These are phyloP conservation scores for Pao palembangensis DNA, from an alignment of 2,113 vertebrate species.

Conservation along the genomic window DNA sequence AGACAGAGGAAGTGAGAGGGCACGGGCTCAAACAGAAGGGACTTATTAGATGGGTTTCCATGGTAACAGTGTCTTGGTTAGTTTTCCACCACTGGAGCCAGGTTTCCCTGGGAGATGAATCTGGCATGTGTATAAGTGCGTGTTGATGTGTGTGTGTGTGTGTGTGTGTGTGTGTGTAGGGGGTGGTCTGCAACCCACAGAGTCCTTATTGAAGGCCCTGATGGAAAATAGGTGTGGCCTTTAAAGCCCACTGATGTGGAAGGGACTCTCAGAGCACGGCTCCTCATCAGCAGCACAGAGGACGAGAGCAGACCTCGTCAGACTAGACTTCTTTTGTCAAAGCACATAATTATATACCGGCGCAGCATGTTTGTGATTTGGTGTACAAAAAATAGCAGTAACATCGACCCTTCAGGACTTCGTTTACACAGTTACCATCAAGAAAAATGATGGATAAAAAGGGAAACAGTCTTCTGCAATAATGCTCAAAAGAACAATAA, in stretches of 20 bases:
- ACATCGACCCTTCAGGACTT: no score
- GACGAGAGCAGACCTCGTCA: neutral
- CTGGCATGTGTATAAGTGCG: conserved; percentile 52
- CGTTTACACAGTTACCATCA: neutral
- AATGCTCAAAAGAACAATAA: no score
- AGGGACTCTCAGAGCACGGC: conserved; percentile 35
- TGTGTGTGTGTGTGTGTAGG: conserved; percentile 27
- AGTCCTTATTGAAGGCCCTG: conserved; percentile 27
- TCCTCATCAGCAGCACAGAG: conserved; percentile 28
- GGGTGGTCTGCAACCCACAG: conserved; percentile 42
- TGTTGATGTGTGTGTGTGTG: conserved; percentile 36
- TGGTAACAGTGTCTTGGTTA: conserved; percentile 76
- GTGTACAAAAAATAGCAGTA: no score
- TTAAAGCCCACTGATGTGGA: conserved; percentile 29
- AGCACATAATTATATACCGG: neutral
- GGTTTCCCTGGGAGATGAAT: conserved; percentile 70
- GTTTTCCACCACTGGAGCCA: conserved; percentile 70
- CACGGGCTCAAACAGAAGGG: conserved; percentile 43
- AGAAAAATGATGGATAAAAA: neutral
- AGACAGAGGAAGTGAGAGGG: conserved; percentile 41
- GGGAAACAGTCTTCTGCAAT: neutral
- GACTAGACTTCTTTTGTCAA: neutral
- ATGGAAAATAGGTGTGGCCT: conserved; percentile 57
- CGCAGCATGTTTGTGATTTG: no score
- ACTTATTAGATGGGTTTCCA: conserved; percentile 77